Conservation (phyloP, 1,140 invertebrate species). For the Meloidogyne hapla region DNA sequence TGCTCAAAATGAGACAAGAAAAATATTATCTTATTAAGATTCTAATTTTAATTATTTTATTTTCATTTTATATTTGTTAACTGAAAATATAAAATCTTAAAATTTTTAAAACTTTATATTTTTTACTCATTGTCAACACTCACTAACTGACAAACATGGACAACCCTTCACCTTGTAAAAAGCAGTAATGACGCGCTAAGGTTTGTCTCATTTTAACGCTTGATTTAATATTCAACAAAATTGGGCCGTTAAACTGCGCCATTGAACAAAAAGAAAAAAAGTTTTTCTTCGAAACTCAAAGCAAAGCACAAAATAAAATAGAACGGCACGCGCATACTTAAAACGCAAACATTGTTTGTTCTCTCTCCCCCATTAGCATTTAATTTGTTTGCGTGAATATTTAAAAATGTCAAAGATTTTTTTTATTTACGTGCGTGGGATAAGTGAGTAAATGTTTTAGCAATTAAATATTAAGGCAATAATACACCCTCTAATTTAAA, state of each 20-base stretch:
- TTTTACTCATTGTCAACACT: background rate
- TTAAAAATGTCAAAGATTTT: background rate
- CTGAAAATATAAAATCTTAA: too few relatives aligned
- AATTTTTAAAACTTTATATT: background rate
- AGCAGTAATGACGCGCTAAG: conserved; percentile 1
- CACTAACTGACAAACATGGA: background rate
- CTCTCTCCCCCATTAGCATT: background rate
- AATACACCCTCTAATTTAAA: background rate
- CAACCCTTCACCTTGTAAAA: background rate
- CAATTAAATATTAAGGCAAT: background rate
- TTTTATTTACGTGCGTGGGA: background rate
- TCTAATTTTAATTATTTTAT: too few relatives aligned
- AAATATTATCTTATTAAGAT: too few relatives aligned
- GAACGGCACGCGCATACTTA: conserved; percentile 1
- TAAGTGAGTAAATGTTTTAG: conserved; percentile 1
- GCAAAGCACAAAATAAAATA: background rate
- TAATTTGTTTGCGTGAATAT: background rate
- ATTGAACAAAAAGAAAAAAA: background rate
- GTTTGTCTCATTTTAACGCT: background rate
- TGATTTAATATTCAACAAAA: conserved; percentile 4
- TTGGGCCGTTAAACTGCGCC: background rate
- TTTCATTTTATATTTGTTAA: too few relatives aligned
- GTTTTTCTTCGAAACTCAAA: background rate
- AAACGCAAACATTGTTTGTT: background rate
- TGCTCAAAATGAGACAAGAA: too few relatives aligned